Conservation (phyloP, 2,797 vertebrate species). For the Parauchenoglanis punctatus region DNA sequence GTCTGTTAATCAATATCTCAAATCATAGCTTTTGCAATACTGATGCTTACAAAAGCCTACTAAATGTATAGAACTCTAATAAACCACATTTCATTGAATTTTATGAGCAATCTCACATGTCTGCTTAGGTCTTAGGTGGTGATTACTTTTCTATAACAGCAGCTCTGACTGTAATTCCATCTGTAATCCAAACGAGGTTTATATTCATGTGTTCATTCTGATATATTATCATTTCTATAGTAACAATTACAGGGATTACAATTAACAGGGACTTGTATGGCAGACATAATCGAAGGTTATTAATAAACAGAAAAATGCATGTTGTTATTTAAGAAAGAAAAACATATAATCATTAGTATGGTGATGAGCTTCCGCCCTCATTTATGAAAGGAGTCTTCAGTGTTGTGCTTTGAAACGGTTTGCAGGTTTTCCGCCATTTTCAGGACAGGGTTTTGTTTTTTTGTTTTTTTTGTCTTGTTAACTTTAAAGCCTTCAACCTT, state of each 20-base stretch:
- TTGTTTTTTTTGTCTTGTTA: too few relatives aligned
- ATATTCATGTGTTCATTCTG: background rate
- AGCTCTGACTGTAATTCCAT: background rate
- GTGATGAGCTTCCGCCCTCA: background rate
- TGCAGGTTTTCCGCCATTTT: too few relatives aligned
- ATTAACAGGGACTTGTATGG: background rate
- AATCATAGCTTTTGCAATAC: too few relatives aligned
- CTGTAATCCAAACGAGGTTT: too few relatives aligned
- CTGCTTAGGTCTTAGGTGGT: background rate
- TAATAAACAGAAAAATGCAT: background rate
- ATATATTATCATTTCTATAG: background rate
- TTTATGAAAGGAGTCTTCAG: background rate
- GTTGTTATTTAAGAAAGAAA: background rate
- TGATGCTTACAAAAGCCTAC: background rate
- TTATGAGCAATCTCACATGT: background rate
- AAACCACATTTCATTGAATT: background rate
- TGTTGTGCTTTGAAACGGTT: background rate
- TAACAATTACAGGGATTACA: background rate
- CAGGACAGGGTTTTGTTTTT: too few relatives aligned
- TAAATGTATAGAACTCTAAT: background rate
- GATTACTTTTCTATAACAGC: background rate
- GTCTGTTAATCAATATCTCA: background rate
- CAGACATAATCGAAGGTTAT: too few relatives aligned
- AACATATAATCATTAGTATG: background rate
- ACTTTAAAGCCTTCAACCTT: background rate